Evolutionary conservation across 2,888 invertebrate species (phyloP).

Genomic region (Scaptomyza caliginosa): DNA sequence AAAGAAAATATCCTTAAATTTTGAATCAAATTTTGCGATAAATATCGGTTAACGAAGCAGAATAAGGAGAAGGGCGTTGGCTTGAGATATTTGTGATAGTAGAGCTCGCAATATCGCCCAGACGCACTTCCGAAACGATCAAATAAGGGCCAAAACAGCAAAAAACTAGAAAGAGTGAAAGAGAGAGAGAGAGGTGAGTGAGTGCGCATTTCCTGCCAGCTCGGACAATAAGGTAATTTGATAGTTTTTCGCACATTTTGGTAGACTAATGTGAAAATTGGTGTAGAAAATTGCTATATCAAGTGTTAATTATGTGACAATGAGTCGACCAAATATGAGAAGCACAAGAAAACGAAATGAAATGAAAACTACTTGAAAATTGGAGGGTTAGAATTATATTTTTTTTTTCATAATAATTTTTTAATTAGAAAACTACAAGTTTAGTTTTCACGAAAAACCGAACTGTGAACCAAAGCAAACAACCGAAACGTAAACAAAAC

Average conservation of each 20-base stretch:
- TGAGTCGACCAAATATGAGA: constrained; percentile 57
- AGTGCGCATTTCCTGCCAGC: constrained; percentile 70
- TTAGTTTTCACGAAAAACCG: constrained; percentile 59
- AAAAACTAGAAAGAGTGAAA: background rate
- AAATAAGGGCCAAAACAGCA: background rate
- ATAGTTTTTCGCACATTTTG: constrained; percentile 76
- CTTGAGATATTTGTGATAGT: constrained; percentile 53
- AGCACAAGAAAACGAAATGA: constrained; percentile 7
- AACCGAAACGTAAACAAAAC: constrained; percentile 63
- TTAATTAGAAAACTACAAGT: constrained; percentile 78
- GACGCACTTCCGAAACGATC: constrained; percentile 61
- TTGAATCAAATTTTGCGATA: constrained; percentile 30
- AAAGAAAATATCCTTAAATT: constrained; percentile 29
- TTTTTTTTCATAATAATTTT: constrained; percentile 61
- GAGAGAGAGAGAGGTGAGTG: constrained; percentile 2
- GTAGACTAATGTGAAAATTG: constrained; percentile 37
- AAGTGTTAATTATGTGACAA: constrained; percentile 80
- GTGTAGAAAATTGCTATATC: constrained; percentile 69
- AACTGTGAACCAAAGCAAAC: constrained; percentile 53
- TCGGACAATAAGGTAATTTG: constrained; percentile 50
- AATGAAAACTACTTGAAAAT: constrained; percentile 5
- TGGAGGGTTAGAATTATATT: constrained; percentile 3
- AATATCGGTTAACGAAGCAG: constrained; percentile 15
- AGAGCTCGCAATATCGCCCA: constrained; percentile 20
- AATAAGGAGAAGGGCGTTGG: background rate